Evolutionary conservation across 2,888 invertebrate species (phyloP).

Genomic region (Hydropsyche betteni): DNA sequence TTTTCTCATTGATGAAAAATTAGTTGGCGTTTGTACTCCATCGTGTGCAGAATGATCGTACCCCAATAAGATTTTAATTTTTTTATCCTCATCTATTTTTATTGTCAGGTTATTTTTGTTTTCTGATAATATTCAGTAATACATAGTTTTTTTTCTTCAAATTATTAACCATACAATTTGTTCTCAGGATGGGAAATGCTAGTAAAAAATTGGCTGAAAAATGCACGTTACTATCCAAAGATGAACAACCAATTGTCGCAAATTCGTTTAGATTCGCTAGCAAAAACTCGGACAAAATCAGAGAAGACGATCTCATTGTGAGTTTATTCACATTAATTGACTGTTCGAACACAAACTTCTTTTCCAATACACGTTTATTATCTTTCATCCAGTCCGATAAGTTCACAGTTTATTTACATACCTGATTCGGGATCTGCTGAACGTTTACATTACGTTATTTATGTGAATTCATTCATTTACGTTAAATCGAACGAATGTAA

Average conservation of each 20-base stretch:
- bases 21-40: too few species aligned
- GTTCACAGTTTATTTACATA: background rate
- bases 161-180: background rate
- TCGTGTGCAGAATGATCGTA: too few species aligned
- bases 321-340: conserved; percentile 54
- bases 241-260: conserved; percentile 71
- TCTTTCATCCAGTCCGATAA: background rate
- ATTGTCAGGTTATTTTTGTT: too few species aligned
- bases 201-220: conserved; percentile 73
- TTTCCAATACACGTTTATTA: background rate
- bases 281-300: conserved; percentile 71
- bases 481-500: background rate
- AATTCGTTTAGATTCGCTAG: conserved; percentile 71
- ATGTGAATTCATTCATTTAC: too few species aligned
- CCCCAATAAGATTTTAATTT: too few species aligned
- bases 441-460: too few species aligned
- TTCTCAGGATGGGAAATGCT: conserved; percentile 67
- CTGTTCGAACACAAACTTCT: background rate
- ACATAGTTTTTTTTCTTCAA: background rate
- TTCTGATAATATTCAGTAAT: too few species aligned
- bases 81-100: too few species aligned
- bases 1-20: too few species aligned
- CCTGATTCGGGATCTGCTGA: too few species aligned
- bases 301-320: conserved; percentile 75
- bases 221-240: conserved; percentile 71